Evolutionary conservation across 2,797 vertebrate genomes (phyloP).

Genomic region (Pampus argenteus): DNA sequence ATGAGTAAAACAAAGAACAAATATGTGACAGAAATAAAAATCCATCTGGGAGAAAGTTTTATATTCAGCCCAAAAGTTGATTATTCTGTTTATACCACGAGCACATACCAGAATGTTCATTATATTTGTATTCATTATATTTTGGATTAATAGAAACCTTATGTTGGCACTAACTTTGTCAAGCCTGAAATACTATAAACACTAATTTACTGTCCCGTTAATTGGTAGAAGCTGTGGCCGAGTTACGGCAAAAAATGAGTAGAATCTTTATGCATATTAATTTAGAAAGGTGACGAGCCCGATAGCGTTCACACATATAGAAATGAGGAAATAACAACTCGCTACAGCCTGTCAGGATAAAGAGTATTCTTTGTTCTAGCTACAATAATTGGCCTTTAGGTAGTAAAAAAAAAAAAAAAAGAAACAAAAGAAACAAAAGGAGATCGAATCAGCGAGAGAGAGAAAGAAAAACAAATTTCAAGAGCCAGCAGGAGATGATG

Average conservation of each 20-base stretch:
- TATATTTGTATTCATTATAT: slow-evolving; percentile 49
- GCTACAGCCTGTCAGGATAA: neutral
- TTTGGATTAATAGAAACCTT: slow-evolving; percentile 50
- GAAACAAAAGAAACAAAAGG: slow-evolving; percentile 10
- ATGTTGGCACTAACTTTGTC: slow-evolving; percentile 27
- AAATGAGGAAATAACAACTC: no score
- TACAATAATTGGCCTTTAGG: slow-evolving; percentile 9
- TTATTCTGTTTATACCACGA: slow-evolving; percentile 50
- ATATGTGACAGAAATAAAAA: slow-evolving; percentile 48
- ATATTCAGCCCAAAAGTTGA: slow-evolving; percentile 31
- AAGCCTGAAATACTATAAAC: slow-evolving; percentile 45
- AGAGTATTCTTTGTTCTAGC: neutral
- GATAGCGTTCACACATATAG: no score
- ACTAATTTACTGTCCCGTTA: slow-evolving; percentile 54
- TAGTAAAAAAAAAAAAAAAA: neutral
- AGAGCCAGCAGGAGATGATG: slow-evolving; percentile 62
- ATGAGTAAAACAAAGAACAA: slow-evolving; percentile 43
- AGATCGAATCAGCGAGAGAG: slow-evolving; percentile 15
- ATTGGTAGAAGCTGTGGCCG: slow-evolving; percentile 37
- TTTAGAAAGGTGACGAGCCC: slow-evolving; percentile 9
- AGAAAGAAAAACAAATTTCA: slow-evolving; percentile 57
- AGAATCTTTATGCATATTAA: slow-evolving; percentile 14
- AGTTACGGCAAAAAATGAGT: slow-evolving; percentile 21
- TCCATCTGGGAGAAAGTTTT: slow-evolving; percentile 24
- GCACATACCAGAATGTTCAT: slow-evolving; percentile 53